A percentile compares a stretch with the other conserved stretches of the same genome.
These are phyloP conservation scores for Nomia melanderi DNA, from an alignment of 1,140 invertebrate species.

Conservation along the genomic window DNA sequence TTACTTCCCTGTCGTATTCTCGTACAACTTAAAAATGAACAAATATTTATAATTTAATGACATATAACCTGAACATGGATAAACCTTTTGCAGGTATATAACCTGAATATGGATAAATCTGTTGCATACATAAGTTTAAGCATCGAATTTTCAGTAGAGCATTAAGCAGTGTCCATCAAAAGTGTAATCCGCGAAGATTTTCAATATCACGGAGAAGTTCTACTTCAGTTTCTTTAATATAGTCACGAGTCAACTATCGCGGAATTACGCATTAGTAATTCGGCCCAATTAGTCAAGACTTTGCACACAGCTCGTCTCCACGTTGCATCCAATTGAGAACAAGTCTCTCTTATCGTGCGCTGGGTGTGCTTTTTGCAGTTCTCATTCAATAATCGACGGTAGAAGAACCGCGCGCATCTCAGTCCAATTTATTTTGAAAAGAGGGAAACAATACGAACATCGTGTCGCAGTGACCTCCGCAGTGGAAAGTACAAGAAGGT, in stretches of 20 bases:
- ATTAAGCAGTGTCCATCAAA: too few species aligned
- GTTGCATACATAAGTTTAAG: too few species aligned
- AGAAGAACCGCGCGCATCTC: background rate
- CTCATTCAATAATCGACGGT: background rate
- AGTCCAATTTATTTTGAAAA: background rate
- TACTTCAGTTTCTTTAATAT: conserved; percentile 31
- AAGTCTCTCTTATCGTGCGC: background rate
- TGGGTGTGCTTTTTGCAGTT: conserved; percentile 18
- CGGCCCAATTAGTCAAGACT: conserved; percentile 55
- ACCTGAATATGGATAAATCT: too few species aligned
- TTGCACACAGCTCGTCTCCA: conserved; percentile 53
- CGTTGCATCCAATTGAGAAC: conserved; percentile 55
- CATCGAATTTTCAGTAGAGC: too few species aligned
- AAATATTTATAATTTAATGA: too few species aligned
- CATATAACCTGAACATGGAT: too few species aligned
- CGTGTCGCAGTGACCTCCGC: too few species aligned
- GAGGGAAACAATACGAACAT: background rate
- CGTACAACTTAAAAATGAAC: too few species aligned
- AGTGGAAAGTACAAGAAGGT: background rate
- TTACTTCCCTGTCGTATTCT: too few species aligned
- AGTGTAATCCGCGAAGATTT: too few species aligned
- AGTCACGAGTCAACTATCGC: conserved; percentile 18
- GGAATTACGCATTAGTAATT: conserved; percentile 48
- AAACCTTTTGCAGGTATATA: too few species aligned
- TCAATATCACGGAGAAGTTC: too few species aligned